Conservation (phyloP, 1,140 invertebrate species). For the Thaumetopoea pityocampa region DNA sequence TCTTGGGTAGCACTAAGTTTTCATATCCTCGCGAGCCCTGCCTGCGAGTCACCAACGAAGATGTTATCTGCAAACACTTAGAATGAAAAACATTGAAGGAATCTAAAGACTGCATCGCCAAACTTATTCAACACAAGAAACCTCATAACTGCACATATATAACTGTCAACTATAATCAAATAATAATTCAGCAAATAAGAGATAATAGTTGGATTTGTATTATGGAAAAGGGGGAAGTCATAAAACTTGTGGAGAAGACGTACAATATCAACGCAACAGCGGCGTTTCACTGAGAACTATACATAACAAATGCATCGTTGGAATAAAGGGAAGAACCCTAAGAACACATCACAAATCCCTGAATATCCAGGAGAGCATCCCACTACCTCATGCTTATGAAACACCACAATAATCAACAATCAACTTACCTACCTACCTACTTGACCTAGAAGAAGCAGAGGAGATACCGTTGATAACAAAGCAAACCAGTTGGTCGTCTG, state of each 20-base stretch:
- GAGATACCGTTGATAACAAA: background rate
- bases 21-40: slow-evolving; percentile 25
- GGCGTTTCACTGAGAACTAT: slow-evolving; percentile 3
- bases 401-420: background rate
- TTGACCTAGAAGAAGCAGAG: background rate
- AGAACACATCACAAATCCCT: slow-evolving; percentile 7
- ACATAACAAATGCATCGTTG: background rate
- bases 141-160: slow-evolving; percentile 14
- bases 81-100: slow-evolving; percentile 15
- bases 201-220: slow-evolving; percentile 28
- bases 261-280: slow-evolving; percentile 16
- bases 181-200: slow-evolving; percentile 28
- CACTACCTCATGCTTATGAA: slow-evolving; percentile 3
- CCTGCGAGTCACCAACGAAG: slow-evolving; percentile 9
- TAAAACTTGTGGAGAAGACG: slow-evolving; percentile 18
- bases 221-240: slow-evolving; percentile 21
- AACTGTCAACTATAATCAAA: slow-evolving; percentile 17
- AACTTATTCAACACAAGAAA: slow-evolving; percentile 15
- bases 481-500: slow-evolving; percentile 6
- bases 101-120: slow-evolving; percentile 14
- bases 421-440: background rate
- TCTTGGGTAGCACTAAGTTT: slow-evolving; percentile 27
- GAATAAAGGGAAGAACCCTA: slow-evolving; percentile 1
- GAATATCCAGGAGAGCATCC: slow-evolving; percentile 13
- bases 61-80: slow-evolving; percentile 27